Percentiles rank a stretch among this genome's conserved stretches.
phyloP scores from a whole-genome alignment of 2,888 invertebrate species.

The Netelia virgata region DNA sequence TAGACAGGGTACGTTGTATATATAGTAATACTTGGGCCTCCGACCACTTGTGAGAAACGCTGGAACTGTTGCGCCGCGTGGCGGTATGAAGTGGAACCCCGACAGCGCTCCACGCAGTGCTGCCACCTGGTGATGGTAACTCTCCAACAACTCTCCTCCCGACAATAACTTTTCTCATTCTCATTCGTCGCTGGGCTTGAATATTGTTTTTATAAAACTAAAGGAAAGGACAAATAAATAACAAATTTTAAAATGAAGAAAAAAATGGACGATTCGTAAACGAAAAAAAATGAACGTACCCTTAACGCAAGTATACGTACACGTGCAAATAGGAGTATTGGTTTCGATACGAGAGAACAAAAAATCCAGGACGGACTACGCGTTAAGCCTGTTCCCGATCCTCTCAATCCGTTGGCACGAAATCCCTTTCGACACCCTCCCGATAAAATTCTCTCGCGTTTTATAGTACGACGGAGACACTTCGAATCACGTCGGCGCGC shows the following conservation, averaged over 20 bases:
- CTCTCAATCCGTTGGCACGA: background rate
- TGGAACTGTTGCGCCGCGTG: too few species aligned
- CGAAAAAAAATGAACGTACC: background rate
- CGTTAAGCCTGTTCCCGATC: conserved; percentile 4
- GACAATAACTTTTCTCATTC: background rate
- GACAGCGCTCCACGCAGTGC: background rate
- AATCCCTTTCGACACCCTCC: conserved; percentile 1
- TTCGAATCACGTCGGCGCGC: conserved; percentile 15
- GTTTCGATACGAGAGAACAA: background rate
- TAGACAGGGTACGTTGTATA: too few species aligned
- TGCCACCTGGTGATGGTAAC: conserved; percentile 10
- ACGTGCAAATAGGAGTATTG: background rate
- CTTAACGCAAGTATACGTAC: background rate
- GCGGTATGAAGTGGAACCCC: too few species aligned
- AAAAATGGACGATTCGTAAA: background rate
- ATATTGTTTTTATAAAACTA: background rate
- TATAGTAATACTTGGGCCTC: too few species aligned
- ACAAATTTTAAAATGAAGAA: background rate
- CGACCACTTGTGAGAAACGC: too few species aligned
- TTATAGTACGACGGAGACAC: conserved; percentile 22
- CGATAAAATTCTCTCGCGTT: conserved; percentile 14
- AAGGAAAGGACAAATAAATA: background rate
- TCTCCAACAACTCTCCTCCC: background rate
- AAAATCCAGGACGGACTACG: background rate
- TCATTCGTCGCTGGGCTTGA: background rate